These are phyloP conservation scores for Philhelius pedissequus DNA, from an alignment of 2,888 invertebrate genomes.

Conservation along the genomic window DNA sequence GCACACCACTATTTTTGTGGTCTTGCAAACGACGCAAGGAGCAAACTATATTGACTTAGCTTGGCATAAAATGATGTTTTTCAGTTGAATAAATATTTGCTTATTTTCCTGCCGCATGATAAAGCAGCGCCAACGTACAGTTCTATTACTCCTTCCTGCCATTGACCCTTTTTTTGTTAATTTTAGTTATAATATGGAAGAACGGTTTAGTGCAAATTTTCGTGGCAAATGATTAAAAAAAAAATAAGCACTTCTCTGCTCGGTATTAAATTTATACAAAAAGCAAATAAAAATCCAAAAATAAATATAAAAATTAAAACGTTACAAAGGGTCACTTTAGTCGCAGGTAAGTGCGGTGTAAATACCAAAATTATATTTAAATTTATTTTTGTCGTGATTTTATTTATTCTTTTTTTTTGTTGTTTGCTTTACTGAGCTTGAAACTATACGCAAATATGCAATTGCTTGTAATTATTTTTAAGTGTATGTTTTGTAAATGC, in stretches of 20 bases:
- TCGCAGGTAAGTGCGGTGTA: conserved; percentile 45
- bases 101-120: conserved; percentile 57
- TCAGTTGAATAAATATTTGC: conserved; percentile 64
- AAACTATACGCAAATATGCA: neutral
- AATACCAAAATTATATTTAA: conserved; percentile 43
- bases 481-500: neutral
- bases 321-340: conserved; percentile 34
- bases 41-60: conserved; percentile 65
- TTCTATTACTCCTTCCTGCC: conserved; percentile 24
- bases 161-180: conserved; percentile 38
- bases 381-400: neutral
- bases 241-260: neutral
- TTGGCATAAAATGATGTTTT: conserved; percentile 47
- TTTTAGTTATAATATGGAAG: neutral
- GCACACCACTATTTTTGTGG: neutral
- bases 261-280: conserved; percentile 2
- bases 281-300: conserved; percentile 13
- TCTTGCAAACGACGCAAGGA: neutral
- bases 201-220: neutral
- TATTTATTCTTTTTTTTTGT: neutral
- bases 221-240: neutral
- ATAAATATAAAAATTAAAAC: conserved; percentile 31
- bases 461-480: conserved; percentile 25
- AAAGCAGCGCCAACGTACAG: neutral
- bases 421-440: neutral